Evolutionary conservation across 2,888 invertebrate genomes (phyloP), one percentile per base, ranked within the genome.

Genomic region (Dichetophora obliterata): DNA sequence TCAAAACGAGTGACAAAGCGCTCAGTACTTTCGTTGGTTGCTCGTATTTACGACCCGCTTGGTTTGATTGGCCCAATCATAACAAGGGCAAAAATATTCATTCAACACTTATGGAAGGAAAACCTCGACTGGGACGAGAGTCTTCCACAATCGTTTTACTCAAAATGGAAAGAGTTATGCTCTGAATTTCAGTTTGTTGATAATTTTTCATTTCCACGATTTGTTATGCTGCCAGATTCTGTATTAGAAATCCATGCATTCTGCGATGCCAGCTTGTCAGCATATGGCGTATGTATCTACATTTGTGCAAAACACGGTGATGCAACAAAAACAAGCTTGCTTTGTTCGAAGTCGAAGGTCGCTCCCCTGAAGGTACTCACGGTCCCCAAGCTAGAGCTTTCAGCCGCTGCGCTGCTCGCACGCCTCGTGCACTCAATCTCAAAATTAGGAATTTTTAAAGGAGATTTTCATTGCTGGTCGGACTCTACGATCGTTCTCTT

Each of bases 321-420:
- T 50, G 16, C 14, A 63, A 63, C 31, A 14, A 34, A 19, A 43
- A 54, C 57, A 37, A 14, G 27, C 11, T 37, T 75, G n/a, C n/a
- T 75, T 59, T 65, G 57, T n/a, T 57, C 75, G 1, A 73, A 78
- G 63, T 80, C 80, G 9, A 81, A 77, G 54, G 76, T 80, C n/a
- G 77, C 75, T 24, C 77, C 77, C 66, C 76, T 78, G 59, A 80
- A 76, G 71, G 78, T 34, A 65, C 72, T 75, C 52, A 65, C 70
- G 19, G 57, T 77, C 19, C 77, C 77, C 31, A 66, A 70, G 52
- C 77, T 78, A 22, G 70, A 78, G 57, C 78, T 79, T 48, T 78
- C 77, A 48, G 78, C 79, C 65, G 77, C 77, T 37, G 78, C 77
- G 54, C 65, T 75, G 22, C 50, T 77, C 6, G 57, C 77, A 43